Conservation (phyloP, 2,113 vertebrate genomes). For the Chloropsis hardwickii region DNA sequence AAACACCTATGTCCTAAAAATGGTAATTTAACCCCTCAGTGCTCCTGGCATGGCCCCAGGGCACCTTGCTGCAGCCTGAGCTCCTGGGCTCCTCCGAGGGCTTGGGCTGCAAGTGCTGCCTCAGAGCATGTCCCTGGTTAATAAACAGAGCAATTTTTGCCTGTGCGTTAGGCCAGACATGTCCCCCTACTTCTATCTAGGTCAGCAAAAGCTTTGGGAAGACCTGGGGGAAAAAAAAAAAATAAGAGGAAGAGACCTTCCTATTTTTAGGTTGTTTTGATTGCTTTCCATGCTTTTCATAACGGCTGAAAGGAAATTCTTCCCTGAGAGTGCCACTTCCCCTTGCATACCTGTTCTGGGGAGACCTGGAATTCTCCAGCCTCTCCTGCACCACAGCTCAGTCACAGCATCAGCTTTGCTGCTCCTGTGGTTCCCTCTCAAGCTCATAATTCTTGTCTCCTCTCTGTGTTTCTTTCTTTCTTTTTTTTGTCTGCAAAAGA, state of each 20-base stretch:
- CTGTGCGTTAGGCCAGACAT: background rate
- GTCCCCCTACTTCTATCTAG: background rate
- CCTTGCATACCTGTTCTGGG: background rate
- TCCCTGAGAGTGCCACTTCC: background rate
- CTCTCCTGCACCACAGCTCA: background rate
- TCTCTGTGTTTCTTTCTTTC: background rate
- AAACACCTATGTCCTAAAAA: background rate
- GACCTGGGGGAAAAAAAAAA: rapidly evolving
- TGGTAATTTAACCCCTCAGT: rapidly evolving
- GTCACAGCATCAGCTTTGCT: background rate
- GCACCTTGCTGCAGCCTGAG: background rate
- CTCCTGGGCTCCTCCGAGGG: background rate
- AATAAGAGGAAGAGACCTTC: background rate
- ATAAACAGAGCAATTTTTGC: background rate
- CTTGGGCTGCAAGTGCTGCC: background rate
- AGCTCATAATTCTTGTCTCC: background rate
- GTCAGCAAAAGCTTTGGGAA: background rate
- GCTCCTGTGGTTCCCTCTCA: background rate
- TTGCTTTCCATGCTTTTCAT: background rate
- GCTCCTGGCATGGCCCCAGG: rapidly evolving
- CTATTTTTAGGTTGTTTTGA: background rate
- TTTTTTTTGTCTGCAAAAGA: background rate
- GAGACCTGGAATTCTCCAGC: background rate
- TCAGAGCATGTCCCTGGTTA: rapidly evolving
- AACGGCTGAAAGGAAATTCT: background rate